Evolutionary conservation across 2,888 invertebrate species (phyloP).

Genomic region (Rotaria magnacalcarata): DNA sequence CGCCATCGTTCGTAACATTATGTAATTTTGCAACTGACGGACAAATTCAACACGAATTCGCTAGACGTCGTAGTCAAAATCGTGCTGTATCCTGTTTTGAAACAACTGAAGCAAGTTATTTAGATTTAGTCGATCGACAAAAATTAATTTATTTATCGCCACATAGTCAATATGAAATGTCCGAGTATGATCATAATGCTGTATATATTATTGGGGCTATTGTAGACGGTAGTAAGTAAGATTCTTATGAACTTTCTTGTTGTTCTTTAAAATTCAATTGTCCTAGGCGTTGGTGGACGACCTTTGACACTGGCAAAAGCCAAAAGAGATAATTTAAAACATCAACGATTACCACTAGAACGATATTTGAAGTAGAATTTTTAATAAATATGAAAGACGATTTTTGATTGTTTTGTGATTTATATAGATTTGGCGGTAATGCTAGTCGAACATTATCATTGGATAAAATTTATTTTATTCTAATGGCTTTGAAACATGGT

Average conservation of each 20-base stretch:
- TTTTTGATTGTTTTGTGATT: neutral
- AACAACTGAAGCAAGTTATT: slow-evolving; percentile 24
- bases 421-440: neutral
- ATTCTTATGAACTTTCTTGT: neutral
- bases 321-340: neutral
- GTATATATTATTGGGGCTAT: slow-evolving; percentile 20
- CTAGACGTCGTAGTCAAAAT: neutral
- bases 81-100: neutral
- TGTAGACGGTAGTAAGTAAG: neutral
- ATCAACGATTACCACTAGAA: slow-evolving; percentile 18
- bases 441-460: neutral
- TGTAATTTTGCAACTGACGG: slow-evolving; percentile 14
- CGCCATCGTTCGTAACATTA: slow-evolving; percentile 5
- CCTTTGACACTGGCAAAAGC: slow-evolving; percentile 23
- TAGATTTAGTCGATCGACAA: neutral
- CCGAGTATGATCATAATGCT: slow-evolving; percentile 22
- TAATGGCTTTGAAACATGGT: slow-evolving; percentile 2
- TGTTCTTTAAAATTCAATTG: neutral
- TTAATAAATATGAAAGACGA: neutral
- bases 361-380: slow-evolving; percentile 21
- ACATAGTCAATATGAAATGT: slow-evolving; percentile 12
- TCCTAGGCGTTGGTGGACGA: neutral
- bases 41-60: neutral
- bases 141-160: slow-evolving; percentile 28
- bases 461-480: slow-evolving; percentile 28